Conservation (phyloP, 2,797 vertebrate genomes). For the Florisuga fusca region DNA sequence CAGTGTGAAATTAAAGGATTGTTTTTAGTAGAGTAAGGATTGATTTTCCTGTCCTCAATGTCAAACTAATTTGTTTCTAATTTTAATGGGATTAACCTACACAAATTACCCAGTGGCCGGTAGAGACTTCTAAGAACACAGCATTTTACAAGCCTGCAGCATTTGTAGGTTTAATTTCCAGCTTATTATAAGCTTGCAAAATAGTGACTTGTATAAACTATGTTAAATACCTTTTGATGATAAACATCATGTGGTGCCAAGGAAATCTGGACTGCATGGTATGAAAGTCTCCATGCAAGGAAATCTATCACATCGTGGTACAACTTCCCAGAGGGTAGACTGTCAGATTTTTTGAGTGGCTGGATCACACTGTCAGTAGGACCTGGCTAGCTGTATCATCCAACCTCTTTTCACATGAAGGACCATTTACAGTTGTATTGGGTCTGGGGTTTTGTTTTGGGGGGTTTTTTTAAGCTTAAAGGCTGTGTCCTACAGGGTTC, state of each 20-base stretch:
- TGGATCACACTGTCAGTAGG: neutral
- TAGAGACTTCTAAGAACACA: neutral
- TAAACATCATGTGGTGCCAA: neutral
- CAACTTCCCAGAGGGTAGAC: neutral
- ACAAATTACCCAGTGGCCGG: neutral
- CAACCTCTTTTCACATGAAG: neutral
- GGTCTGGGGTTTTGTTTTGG: neutral
- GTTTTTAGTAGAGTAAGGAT: neutral
- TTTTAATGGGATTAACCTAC: constrained; percentile 46
- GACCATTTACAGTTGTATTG: neutral
- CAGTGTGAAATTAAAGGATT: constrained; percentile 3
- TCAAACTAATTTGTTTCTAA: constrained; percentile 49
- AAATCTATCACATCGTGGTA: neutral
- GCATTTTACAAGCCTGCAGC: neutral
- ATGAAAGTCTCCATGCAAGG: neutral
- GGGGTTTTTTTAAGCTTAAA: neutral
- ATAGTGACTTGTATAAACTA: neutral
- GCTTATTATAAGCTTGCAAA: neutral
- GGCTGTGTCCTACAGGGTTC: neutral
- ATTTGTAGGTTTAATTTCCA: neutral
- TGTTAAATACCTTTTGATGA: neutral
- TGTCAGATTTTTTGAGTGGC: neutral
- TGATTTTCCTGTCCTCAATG: constrained; percentile 11
- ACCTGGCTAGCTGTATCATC: neutral
- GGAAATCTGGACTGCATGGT: neutral